Evolutionary conservation across 1,140 invertebrate species (phyloP).

Genomic region (Drosophila dunni): DNA sequence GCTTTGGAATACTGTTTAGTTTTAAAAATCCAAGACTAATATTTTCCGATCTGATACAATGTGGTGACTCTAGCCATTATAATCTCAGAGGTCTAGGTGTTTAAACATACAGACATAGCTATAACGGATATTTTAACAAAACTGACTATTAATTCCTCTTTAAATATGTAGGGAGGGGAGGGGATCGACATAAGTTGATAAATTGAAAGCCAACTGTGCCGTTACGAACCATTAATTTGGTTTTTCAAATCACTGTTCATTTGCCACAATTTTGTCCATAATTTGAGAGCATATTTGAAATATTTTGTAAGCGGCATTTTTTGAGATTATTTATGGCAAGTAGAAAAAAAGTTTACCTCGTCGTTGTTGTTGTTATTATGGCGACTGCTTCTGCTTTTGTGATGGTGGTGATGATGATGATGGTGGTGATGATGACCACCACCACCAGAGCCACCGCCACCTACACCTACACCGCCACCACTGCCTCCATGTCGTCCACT

Average conservation of each 20-base stretch:
- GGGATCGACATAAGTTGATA: too few species aligned
- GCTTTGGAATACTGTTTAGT: too few species aligned
- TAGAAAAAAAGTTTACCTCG: slow-evolving; percentile 64
- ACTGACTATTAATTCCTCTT: too few species aligned
- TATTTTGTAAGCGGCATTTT: slow-evolving; percentile 27
- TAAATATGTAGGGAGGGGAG: too few species aligned
- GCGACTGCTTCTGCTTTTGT: slow-evolving; percentile 36
- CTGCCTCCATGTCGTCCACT: slow-evolving; percentile 1
- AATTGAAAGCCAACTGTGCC: too few species aligned
- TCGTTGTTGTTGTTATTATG: slow-evolving; percentile 56
- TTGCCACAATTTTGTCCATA: slow-evolving; percentile 2
- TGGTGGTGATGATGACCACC: slow-evolving; percentile 25
- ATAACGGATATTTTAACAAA: too few species aligned
- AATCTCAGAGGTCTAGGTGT: too few species aligned
- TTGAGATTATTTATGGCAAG: slow-evolving; percentile 16
- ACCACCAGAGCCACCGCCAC: neutral
- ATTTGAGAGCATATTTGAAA: slow-evolving; percentile 6
- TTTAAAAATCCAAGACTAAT: too few species aligned
- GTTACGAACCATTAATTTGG: too few species aligned
- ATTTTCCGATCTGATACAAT: too few species aligned
- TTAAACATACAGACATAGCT: too few species aligned
- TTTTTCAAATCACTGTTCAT: neutral
- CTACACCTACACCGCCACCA: neutral
- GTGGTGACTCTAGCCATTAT: too few species aligned
- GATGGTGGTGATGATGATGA: slow-evolving; percentile 43